A percentile compares a stretch with the other conserved stretches of the same genome.
These are phyloP conservation scores for Bubo bubo DNA, from an alignment of 2,113 vertebrate species.

Conservation along the genomic window DNA sequence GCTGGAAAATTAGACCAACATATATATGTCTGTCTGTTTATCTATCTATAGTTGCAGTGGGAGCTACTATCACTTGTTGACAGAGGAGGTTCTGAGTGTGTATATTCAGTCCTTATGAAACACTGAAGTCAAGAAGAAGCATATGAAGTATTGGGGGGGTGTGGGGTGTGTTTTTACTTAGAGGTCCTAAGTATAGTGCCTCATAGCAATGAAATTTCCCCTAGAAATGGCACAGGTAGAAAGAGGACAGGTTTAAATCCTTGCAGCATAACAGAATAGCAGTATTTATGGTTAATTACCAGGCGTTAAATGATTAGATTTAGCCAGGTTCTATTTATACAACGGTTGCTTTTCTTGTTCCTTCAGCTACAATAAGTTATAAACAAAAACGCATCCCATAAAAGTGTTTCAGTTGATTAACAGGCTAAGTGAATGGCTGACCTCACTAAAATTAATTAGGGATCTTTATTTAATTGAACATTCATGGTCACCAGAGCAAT, in stretches of 20 bases:
- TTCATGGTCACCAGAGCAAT: background rate
- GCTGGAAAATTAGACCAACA: background rate
- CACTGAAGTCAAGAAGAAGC: background rate
- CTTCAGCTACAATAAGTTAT: background rate
- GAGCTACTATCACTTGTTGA: background rate
- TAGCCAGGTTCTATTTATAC: background rate
- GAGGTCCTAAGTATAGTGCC: background rate
- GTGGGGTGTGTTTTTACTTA: no score
- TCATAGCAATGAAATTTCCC: background rate
- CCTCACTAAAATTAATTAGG: conserved; percentile 12
- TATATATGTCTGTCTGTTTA: background rate
- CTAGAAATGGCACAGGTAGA: background rate
- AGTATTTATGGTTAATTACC: background rate
- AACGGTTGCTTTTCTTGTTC: background rate
- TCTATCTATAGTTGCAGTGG: background rate
- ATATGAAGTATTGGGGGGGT: background rate
- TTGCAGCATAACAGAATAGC: background rate
- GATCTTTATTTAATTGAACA: conserved; percentile 18
- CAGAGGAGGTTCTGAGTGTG: background rate
- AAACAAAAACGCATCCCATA: background rate
- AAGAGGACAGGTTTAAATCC: background rate
- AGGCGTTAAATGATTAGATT: background rate
- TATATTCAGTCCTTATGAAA: background rate
- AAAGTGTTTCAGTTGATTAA: conserved; percentile 9
- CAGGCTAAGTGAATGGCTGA: conserved; percentile 2